A percentile compares a stretch with the other conserved stretches of the same genome.
These are phyloP conservation scores for Empis stercorea DNA, from an alignment of 2,888 invertebrate genomes.

Conservation along the genomic window DNA sequence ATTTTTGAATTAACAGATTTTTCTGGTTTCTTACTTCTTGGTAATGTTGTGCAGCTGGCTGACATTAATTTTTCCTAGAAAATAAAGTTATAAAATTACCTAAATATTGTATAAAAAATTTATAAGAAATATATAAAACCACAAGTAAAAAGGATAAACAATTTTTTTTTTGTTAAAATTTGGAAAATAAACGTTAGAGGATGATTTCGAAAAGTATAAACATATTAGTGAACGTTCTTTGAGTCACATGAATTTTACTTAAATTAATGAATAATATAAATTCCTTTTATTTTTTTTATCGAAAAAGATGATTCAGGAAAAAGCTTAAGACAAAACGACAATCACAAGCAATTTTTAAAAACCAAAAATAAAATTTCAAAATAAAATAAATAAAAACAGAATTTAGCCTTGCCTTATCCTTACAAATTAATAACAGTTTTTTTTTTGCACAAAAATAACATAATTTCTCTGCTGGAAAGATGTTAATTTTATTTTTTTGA, in stretches of 20 bases:
- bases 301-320: too few species aligned
- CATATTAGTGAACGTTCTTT: too few species aligned
- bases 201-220: too few species aligned
- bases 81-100: neutral
- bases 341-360: neutral
- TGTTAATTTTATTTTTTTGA: too few species aligned
- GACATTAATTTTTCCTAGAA: slow-evolving; percentile 35
- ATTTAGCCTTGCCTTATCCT: slow-evolving; percentile 1
- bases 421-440: neutral
- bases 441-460: neutral
- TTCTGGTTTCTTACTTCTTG: slow-evolving; percentile 32
- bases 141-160: too few species aligned
- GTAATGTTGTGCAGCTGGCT: slow-evolving; percentile 35
- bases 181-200: too few species aligned
- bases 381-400: too few species aligned
- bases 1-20: slow-evolving; percentile 22
- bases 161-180: too few species aligned
- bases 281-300: too few species aligned
- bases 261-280: too few species aligned
- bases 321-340: neutral
- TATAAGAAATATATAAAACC: slow-evolving; percentile 7
- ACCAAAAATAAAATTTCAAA: too few species aligned
- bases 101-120: neutral
- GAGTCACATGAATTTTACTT: too few species aligned
- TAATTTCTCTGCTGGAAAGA: slow-evolving; percentile 2